Percentiles rank a stretch among this genome's conserved stretches.
Evolutionary conservation across 2,888 invertebrate genomes (phyloP).

Genomic region (Idaea aversata): DNA sequence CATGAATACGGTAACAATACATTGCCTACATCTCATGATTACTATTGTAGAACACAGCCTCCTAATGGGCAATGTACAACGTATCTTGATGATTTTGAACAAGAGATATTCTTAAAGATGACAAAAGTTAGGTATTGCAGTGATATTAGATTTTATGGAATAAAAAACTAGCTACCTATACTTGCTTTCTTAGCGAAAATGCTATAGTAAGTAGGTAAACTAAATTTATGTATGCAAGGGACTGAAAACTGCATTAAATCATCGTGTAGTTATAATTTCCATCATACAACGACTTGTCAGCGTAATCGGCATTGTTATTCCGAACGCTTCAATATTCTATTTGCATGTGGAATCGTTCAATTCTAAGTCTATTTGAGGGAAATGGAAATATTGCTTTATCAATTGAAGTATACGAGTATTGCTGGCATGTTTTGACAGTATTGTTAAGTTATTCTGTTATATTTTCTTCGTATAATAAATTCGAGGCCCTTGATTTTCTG

Average conservation of each 20-base stretch:
- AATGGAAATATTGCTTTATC: slow-evolving; percentile 25
- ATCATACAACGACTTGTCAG: slow-evolving; percentile 13
- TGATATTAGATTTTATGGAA: neutral
- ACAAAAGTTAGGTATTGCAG: neutral
- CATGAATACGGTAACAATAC: neutral
- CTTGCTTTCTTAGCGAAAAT: neutral
- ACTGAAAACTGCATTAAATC: neutral
- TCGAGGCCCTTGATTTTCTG: neutral
- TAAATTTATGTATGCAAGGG: slow-evolving; percentile 5
- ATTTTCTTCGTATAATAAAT: neutral
- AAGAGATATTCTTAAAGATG: neutral
- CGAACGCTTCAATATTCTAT: slow-evolving; percentile 15
- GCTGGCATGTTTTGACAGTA: neutral
- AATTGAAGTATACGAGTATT: slow-evolving; percentile 28
- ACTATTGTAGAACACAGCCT: neutral
- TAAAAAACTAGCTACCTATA: neutral
- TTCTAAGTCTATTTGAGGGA: slow-evolving; percentile 11
- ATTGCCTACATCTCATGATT: neutral
- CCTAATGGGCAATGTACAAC: neutral
- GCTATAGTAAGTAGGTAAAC: neutral
- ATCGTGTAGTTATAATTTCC: slow-evolving; percentile 9
- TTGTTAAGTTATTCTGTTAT: neutral
- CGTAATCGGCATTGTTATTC: slow-evolving; percentile 16
- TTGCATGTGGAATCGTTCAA: slow-evolving; percentile 22
- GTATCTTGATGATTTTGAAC: neutral